These are phyloP conservation scores for Esox masquinongy DNA, from an alignment of 2,797 vertebrate species.

Conservation along the genomic window DNA sequence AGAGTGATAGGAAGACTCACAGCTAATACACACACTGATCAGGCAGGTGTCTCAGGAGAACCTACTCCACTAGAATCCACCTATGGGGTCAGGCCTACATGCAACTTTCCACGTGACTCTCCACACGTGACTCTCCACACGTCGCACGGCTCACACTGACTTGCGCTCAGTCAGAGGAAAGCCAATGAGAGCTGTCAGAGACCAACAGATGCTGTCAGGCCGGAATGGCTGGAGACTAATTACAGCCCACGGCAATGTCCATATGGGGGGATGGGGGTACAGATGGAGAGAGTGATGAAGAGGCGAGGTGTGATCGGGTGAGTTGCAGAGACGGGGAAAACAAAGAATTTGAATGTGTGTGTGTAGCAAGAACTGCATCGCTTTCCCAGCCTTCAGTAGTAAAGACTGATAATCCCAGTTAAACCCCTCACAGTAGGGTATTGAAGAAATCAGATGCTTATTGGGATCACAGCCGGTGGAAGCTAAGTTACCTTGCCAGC, in stretches of 20 bases:
- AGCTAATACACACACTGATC: too few species aligned
- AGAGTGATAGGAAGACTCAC: too few species aligned
- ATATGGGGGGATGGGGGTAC: background rate
- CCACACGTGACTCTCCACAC: background rate
- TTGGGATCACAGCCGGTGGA: background rate
- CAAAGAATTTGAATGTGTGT: background rate
- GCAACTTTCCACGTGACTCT: too few species aligned
- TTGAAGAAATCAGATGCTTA: constrained; percentile 31
- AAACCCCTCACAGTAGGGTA: constrained; percentile 33
- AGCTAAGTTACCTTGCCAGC: background rate
- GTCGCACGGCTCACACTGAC: background rate
- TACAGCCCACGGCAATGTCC: background rate
- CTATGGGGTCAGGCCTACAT: too few species aligned
- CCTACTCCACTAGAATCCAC: too few species aligned
- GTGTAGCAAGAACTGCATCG: background rate
- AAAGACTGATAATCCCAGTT: constrained; percentile 37
- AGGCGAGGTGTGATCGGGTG: background rate
- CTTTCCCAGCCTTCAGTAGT: constrained; percentile 28
- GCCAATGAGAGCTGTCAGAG: background rate
- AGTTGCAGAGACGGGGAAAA: background rate
- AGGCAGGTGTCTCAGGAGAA: too few species aligned
- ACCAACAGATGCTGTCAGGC: background rate
- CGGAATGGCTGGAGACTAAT: background rate
- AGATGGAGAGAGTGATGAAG: background rate
- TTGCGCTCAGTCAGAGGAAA: background rate